Evolutionary conservation across 2,797 vertebrate species (phyloP).

Genomic region (Triplophysa yarkandensis): DNA sequence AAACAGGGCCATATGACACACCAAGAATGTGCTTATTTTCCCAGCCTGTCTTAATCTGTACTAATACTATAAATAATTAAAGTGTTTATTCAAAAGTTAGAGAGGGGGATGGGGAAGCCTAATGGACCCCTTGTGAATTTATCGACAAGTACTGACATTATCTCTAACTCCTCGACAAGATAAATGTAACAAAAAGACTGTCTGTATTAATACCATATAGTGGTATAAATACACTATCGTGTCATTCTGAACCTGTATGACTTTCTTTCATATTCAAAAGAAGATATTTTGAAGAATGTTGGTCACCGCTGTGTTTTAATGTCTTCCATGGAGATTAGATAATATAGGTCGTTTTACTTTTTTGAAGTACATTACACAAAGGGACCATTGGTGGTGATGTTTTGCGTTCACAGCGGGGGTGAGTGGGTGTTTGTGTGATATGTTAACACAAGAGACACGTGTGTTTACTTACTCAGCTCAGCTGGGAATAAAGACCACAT

Average conservation of each 20-base stretch:
- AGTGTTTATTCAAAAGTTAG: not conserved
- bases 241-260: no score
- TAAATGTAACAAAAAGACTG: no score
- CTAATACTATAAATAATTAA: constrained; percentile 21
- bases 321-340: no score
- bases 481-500: constrained; percentile 33
- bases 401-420: constrained; percentile 6
- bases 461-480: constrained; percentile 47
- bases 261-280: no score
- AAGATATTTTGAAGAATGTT: no score
- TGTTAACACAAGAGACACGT: constrained; percentile 8
- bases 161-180: no score
- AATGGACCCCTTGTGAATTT: not conserved
- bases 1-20: constrained; percentile 5
- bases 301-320: no score
- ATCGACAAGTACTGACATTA: not conserved
- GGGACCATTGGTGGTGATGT: not conserved
- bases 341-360: no score
- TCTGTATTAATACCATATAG: no score
- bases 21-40: not conserved
- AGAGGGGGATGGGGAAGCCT: not conserved
- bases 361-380: not conserved
- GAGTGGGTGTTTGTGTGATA: constrained; percentile 15
- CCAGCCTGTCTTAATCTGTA: not conserved
- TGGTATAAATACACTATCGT: no score